Evolutionary conservation across 2,113 vertebrate species (phyloP).

Genomic region (Montifringilla adamsi): DNA sequence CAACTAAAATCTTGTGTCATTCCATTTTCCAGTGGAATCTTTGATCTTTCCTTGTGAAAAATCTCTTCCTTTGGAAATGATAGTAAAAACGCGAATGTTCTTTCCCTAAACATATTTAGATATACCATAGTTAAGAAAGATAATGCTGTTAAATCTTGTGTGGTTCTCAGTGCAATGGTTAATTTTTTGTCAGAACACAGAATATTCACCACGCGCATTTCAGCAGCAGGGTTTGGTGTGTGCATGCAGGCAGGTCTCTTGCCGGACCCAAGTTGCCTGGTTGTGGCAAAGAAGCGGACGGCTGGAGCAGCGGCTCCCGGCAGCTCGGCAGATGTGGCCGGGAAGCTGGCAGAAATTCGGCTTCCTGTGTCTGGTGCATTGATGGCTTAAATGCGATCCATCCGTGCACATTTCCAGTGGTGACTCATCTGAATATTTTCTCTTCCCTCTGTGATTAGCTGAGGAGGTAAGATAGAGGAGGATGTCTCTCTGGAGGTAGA

Average conservation of each 20-base stretch:
- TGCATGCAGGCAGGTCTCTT: neutral
- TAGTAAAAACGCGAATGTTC: neutral
- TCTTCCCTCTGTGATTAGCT: neutral
- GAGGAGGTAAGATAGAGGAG: neutral
- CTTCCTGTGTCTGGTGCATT: neutral
- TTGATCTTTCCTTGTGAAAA: neutral
- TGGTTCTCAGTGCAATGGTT: neutral
- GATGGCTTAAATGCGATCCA: neutral
- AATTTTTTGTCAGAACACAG: neutral
- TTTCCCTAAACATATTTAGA: neutral
- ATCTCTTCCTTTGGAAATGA: neutral
- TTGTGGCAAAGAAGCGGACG: fast-evolving
- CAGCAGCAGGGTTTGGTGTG: neutral
- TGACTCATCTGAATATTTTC: slow-evolving; percentile 6
- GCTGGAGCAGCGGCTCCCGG: neutral
- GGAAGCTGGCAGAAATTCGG: neutral
- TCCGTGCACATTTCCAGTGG: neutral
- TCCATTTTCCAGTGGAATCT: neutral
- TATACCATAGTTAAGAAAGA: neutral
- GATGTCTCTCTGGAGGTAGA: neutral
- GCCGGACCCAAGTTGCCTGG: fast-evolving
- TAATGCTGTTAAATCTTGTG: neutral
- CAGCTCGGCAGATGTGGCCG: fast-evolving
- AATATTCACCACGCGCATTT: neutral
- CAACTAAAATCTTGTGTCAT: neutral